Conservation (phyloP, 2,113 vertebrate genomes). For the Bungarus multicinctus region DNA sequence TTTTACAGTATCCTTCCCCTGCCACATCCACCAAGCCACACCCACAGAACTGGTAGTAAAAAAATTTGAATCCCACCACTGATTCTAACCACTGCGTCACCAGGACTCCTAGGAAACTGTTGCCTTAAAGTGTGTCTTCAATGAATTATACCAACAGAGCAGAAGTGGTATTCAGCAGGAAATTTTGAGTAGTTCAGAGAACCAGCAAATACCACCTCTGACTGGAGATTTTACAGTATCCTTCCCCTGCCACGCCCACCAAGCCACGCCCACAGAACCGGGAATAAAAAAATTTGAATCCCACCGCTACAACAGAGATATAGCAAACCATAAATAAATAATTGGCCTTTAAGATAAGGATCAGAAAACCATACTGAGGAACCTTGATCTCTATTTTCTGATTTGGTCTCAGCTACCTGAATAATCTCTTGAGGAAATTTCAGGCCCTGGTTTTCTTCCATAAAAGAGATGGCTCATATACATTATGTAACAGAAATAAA, state of each 20-base stretch:
- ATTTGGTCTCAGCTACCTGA: neutral
- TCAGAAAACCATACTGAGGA: neutral
- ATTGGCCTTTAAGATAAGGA: neutral
- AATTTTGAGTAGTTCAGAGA: too few relatives aligned
- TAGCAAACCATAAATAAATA: neutral
- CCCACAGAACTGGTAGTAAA: too few relatives aligned
- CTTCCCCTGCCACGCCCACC: too few relatives aligned
- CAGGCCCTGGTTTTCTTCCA: neutral
- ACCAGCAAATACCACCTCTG: too few relatives aligned
- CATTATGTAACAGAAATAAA: neutral
- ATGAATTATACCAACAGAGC: neutral
- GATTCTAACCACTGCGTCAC: neutral
- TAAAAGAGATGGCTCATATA: neutral
- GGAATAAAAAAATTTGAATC: too few relatives aligned
- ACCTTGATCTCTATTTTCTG: neutral
- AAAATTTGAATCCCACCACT: too few relatives aligned
- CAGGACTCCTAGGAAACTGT: neutral
- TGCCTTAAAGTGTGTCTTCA: neutral
- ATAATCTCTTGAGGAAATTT: neutral
- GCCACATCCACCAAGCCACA: too few relatives aligned
- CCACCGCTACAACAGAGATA: neutral
- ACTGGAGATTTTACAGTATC: too few relatives aligned
- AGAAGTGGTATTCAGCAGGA: too few relatives aligned
- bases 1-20: too few relatives aligned
- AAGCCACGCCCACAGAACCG: too few relatives aligned